A percentile compares a stretch with the other conserved stretches of the same genome.
phyloP scores from a whole-genome alignment of 2,797 vertebrate genomes.

The Periparus ater region DNA sequence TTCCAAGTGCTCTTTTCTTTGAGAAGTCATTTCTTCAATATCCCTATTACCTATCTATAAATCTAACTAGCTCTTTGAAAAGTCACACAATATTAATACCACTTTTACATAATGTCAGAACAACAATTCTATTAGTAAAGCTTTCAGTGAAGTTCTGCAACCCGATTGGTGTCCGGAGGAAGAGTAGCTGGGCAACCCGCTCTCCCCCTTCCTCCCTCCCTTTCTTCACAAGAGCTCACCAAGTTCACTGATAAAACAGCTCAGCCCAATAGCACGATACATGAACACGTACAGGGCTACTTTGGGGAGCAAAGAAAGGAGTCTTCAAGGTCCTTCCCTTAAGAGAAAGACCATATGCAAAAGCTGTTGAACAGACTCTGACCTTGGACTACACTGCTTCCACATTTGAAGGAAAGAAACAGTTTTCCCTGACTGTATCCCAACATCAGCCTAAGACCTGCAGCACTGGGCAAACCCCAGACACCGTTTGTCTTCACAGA shows the following conservation, averaged over 20 bases:
- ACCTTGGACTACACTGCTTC: conserved; percentile 65
- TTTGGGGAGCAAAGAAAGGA: conserved; percentile 64
- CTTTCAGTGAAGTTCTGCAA: conserved; percentile 79
- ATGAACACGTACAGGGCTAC: conserved; percentile 57
- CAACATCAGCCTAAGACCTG: conserved; percentile 44
- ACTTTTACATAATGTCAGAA: conserved; percentile 83
- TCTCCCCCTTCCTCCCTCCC: conserved; percentile 47
- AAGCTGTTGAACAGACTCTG: conserved; percentile 60
- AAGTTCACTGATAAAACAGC: conserved; percentile 60
- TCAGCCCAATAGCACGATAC: conserved; percentile 55
- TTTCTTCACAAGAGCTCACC: conserved; percentile 63
- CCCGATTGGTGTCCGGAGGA: conserved; percentile 50
- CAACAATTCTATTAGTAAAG: conserved; percentile 85
- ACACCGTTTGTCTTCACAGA: background rate
- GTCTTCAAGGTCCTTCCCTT: conserved; percentile 21
- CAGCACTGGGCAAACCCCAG: conserved; percentile 14
- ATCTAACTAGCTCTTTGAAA: conserved; percentile 77
- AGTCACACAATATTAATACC: conserved; percentile 77
- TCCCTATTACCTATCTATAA: conserved; percentile 72
- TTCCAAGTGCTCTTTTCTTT: conserved; percentile 76
- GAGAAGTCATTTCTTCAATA: conserved; percentile 74
- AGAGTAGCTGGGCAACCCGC: conserved; percentile 31
- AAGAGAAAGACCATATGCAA: conserved; percentile 27
- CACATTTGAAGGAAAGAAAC: conserved; percentile 56
- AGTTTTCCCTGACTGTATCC: conserved; percentile 67